These are phyloP conservation scores for Lingula anatina DNA, from an alignment of 2,888 invertebrate species.

Conservation along the genomic window DNA sequence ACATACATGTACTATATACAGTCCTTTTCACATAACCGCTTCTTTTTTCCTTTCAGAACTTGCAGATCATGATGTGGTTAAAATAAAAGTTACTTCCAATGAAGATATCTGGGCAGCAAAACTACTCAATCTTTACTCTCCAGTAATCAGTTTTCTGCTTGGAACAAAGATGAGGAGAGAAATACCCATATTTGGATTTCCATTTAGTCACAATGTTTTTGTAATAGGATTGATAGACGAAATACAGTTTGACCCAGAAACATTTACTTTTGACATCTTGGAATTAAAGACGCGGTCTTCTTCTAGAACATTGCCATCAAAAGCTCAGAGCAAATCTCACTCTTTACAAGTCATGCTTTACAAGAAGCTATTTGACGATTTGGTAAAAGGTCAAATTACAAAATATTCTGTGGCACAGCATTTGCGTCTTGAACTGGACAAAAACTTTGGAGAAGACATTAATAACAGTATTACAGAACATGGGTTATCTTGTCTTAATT, in stretches of 20 bases:
- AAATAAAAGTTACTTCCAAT: conserved; percentile 28
- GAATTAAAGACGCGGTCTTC: conserved; percentile 36
- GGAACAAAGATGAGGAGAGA: conserved; percentile 30
- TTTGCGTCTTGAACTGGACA: conserved; percentile 21
- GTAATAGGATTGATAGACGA: conserved; percentile 44
- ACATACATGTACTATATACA: neutral
- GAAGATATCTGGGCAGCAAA: conserved; percentile 43
- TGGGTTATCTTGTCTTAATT: conserved; percentile 14
- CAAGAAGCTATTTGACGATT: conserved; percentile 41
- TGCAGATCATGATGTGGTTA: conserved; percentile 33
- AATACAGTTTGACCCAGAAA: conserved; percentile 36
- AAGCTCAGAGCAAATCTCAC: conserved; percentile 29
- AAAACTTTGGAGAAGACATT: conserved; percentile 24
- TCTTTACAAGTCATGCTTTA: conserved; percentile 39
- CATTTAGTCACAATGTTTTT: conserved; percentile 32
- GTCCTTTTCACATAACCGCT: conserved; percentile 1
- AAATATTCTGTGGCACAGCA: conserved; percentile 25
- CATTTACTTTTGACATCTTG: conserved; percentile 26
- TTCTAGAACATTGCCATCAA: conserved; percentile 21
- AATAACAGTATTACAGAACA: conserved; percentile 8
- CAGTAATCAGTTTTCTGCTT: conserved; percentile 23
- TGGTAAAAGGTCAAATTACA: conserved; percentile 28
- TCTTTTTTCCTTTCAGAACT: conserved; percentile 27
- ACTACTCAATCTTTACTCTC: conserved; percentile 30
- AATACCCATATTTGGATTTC: conserved; percentile 43